phyloP scores from a whole-genome alignment of 2,797 vertebrate species.

The Arctocebus calabarensis region DNA sequence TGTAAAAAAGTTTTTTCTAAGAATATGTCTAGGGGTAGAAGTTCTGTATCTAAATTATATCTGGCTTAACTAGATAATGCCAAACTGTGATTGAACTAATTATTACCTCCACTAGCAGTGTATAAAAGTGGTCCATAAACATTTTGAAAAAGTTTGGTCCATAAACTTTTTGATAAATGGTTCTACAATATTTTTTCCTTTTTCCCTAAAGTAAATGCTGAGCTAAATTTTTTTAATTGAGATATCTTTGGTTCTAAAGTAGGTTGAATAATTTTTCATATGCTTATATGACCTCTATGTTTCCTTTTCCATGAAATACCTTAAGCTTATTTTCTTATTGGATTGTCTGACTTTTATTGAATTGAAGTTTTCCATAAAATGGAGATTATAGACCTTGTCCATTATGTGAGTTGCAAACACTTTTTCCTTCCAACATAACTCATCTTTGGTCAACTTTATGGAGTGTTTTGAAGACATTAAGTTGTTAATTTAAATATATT shows the following conservation, averaged over 20 bases:
- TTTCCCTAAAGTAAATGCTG: not conserved
- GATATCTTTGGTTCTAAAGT: not conserved
- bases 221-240: not conserved
- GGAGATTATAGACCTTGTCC: not conserved
- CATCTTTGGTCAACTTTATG: not conserved
- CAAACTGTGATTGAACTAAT: not conserved
- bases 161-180: not conserved
- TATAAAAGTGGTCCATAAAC: not conserved
- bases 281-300: not conserved
- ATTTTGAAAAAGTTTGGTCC: not conserved
- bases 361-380: not conserved
- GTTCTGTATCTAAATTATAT: not conserved
- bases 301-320: not conserved
- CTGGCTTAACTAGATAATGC: not conserved
- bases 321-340: not conserved
- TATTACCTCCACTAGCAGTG: not conserved
- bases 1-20: not conserved
- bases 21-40: not conserved
- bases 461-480: constrained; percentile 16
- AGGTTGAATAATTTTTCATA: constrained; percentile 2
- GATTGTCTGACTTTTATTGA: not conserved
- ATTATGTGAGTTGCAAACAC: not conserved
- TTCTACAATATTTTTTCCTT: not conserved
- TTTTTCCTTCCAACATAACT: not conserved
- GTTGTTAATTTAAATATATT: not conserved